These are phyloP conservation scores for Poecilia gillii DNA, from an alignment of 2,797 vertebrate species.

Conservation along the genomic window DNA sequence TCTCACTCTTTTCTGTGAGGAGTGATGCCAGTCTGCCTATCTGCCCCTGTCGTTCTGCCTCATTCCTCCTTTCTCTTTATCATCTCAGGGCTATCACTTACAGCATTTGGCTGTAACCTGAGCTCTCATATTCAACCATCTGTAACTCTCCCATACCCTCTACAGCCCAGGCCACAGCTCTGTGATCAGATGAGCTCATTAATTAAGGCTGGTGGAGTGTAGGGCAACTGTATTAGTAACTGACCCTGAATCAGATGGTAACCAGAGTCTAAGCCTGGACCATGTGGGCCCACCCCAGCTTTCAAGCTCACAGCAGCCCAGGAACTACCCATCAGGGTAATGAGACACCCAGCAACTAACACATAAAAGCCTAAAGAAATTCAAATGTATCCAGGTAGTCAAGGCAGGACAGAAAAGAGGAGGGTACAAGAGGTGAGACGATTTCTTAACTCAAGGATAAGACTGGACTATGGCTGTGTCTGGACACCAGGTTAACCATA, in stretches of 20 bases:
- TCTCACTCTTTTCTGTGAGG: slow-evolving; percentile 38
- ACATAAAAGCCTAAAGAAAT: slow-evolving; percentile 23
- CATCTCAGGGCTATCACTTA: slow-evolving; percentile 68
- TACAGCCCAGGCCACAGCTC: slow-evolving; percentile 50
- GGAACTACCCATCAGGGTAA: slow-evolving; percentile 77
- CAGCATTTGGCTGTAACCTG: slow-evolving; percentile 64
- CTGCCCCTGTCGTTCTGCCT: slow-evolving; percentile 19
- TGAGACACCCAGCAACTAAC: slow-evolving; percentile 65
- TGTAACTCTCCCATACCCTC: slow-evolving; percentile 55
- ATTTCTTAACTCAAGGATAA: slow-evolving; percentile 1
- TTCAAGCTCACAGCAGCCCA: slow-evolving; percentile 47
- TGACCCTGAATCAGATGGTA: slow-evolving; percentile 73
- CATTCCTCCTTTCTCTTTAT: slow-evolving; percentile 64
- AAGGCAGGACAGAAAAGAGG: slow-evolving; percentile 19
- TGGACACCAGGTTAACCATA: background rate
- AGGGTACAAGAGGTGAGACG: slow-evolving; percentile 13
- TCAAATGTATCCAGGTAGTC: slow-evolving; percentile 27
- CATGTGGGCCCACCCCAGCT: slow-evolving; percentile 46
- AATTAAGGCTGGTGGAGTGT: slow-evolving; percentile 43
- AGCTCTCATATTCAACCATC: slow-evolving; percentile 67
- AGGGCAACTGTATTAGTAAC: slow-evolving; percentile 52
- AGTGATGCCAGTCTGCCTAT: slow-evolving; percentile 22
- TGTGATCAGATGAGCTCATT: slow-evolving; percentile 66
- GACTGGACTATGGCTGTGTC: slow-evolving; percentile 12
- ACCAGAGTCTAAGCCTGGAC: slow-evolving; percentile 58